Evolutionary conservation across 2,113 vertebrate genomes (phyloP).

Genomic region (Colossoma macropomum): DNA sequence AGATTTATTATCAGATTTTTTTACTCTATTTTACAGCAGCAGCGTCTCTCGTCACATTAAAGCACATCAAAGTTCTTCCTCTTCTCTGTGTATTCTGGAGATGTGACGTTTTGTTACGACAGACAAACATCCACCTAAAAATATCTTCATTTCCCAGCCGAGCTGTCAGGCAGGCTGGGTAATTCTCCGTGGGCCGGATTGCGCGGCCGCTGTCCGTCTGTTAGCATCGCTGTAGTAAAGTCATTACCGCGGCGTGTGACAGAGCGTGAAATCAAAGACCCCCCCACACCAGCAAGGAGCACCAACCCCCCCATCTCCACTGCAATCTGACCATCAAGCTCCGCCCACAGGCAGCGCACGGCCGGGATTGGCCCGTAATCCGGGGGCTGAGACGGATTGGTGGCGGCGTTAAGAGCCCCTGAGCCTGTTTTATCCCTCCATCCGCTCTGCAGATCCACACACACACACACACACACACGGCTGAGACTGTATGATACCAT

Average conservation of each 20-base stretch:
- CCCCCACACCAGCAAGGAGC: neutral
- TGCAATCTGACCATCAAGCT: constrained; percentile 23
- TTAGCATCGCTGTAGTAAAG: neutral
- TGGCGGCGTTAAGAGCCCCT: constrained; percentile 57
- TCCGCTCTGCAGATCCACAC: constrained; percentile 53
- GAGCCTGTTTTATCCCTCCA: constrained; percentile 66
- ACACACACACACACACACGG: constrained; percentile 40
- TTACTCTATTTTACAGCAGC: too few relatives aligned
- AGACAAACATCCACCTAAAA: neutral
- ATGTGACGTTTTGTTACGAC: neutral
- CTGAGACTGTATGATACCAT: neutral
- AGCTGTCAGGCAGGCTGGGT: neutral
- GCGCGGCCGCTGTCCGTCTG: too few relatives aligned
- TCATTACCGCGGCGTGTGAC: neutral
- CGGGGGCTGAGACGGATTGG: constrained; percentile 56
- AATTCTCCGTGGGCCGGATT: neutral
- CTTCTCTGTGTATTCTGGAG: too few relatives aligned
- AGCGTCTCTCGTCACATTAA: too few relatives aligned
- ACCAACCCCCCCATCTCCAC: constrained; percentile 2
- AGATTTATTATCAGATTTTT: too few relatives aligned
- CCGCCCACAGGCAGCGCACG: constrained; percentile 50
- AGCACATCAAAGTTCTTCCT: too few relatives aligned
- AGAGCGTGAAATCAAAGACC: neutral
- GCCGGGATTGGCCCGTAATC: constrained; percentile 65
- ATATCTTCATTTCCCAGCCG: constrained; percentile 12